Evolutionary conservation across 2,797 vertebrate genomes (phyloP).

Genomic region (Pteronotus mesoamericanus): DNA sequence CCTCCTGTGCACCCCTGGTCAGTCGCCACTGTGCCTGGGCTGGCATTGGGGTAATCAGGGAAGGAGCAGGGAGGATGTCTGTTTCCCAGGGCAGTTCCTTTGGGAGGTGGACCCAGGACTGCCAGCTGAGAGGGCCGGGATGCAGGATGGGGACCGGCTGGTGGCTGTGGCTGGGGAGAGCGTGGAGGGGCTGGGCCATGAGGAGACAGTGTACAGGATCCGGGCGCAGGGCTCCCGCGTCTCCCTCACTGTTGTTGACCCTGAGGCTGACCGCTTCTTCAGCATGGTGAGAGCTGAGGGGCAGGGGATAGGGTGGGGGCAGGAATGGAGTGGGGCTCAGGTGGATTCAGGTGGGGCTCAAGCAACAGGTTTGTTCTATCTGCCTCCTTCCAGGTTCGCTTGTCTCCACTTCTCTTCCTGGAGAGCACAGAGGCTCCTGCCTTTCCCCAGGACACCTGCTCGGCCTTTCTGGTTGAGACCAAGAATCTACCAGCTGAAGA

Average conservation of each 20-base stretch:
- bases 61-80: slow-evolving; percentile 7
- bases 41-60: accelerated
- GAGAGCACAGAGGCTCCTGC: slow-evolving; percentile 52
- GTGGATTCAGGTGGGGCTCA: not conserved
- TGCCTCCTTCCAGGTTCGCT: slow-evolving; percentile 75
- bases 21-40: not conserved
- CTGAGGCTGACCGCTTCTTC: slow-evolving; percentile 86
- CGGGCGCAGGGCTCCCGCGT: slow-evolving; percentile 82
- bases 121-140: slow-evolving; percentile 89
- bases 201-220: slow-evolving; percentile 88
- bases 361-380: not conserved
- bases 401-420: slow-evolving; percentile 83
- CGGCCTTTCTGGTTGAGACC: not conserved
- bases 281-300: slow-evolving; percentile 80
- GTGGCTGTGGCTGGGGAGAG: slow-evolving; percentile 91
- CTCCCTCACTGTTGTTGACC: slow-evolving; percentile 85
- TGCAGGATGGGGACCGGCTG: slow-evolving; percentile 92
- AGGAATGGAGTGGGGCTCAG: not conserved
- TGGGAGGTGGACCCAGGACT: slow-evolving; percentile 90
- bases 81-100: slow-evolving; percentile 87
- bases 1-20: not conserved
- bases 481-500: not conserved
- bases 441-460: not conserved
- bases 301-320: not conserved
- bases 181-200: slow-evolving; percentile 87